Evolutionary conservation across 2,888 invertebrate species (phyloP).

Genomic region (Drosophila neotestacea): DNA sequence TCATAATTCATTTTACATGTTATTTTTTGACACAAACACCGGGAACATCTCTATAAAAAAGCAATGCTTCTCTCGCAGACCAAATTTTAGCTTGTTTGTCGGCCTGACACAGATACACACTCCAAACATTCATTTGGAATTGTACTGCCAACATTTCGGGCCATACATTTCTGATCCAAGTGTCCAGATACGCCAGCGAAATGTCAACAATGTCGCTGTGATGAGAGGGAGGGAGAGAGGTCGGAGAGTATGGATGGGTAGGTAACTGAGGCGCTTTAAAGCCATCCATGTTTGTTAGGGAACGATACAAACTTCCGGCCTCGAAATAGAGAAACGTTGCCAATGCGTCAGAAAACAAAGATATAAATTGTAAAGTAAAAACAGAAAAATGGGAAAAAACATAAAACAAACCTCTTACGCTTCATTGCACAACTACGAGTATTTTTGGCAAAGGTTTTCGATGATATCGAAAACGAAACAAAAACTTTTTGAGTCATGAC

Average conservation of each 20-base stretch:
- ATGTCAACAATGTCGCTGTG: conserved; percentile 66
- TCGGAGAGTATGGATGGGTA: not conserved
- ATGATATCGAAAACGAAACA: conserved; percentile 7
- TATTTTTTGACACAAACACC: conserved; percentile 14
- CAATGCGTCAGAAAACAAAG: conserved; percentile 52
- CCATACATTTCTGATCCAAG: conserved; percentile 57
- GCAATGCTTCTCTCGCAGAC: conserved; percentile 11
- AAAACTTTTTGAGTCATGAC: conserved; percentile 37
- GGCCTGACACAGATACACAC: conserved; percentile 31
- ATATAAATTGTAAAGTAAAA: conserved; percentile 38
- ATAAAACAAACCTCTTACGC: conserved; percentile 30
- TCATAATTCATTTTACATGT: conserved; percentile 26
- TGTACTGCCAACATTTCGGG: conserved; percentile 45
- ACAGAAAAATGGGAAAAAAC: conserved; percentile 10
- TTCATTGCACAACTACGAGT: conserved; percentile 44
- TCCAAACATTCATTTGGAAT: conserved; percentile 32
- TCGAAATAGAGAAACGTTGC: conserved; percentile 30
- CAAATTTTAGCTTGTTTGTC: conserved; percentile 34
- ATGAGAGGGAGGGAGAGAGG: not conserved
- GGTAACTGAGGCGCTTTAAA: conserved; percentile 21
- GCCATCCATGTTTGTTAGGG: conserved; percentile 28
- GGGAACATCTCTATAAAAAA: conserved; percentile 21
- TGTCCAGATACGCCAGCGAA: conserved; percentile 66
- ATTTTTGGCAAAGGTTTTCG: conserved; percentile 33
- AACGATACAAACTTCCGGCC: conserved; percentile 50